Evolutionary conservation across 2,888 invertebrate species (phyloP).

Genomic region (Alitta virens): DNA sequence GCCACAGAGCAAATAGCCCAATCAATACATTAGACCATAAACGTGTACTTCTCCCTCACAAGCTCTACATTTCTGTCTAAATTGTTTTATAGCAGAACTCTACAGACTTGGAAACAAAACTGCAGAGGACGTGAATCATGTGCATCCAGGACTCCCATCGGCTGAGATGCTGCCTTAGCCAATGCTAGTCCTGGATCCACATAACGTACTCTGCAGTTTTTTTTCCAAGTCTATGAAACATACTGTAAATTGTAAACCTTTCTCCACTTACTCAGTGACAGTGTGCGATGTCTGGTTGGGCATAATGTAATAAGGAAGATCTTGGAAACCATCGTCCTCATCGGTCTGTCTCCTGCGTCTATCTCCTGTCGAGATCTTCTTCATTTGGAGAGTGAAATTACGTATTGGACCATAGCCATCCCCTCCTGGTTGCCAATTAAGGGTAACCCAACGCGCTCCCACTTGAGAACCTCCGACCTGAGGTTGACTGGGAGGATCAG

Average conservation of each 20-base stretch:
- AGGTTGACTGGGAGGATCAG: slow-evolving; percentile 83
- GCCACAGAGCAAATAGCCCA: no score
- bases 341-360: no score
- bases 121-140: no score
- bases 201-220: no score
- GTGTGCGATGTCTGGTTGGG: slow-evolving; percentile 84
- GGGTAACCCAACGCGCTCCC: slow-evolving; percentile 89
- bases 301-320: slow-evolving; percentile 81
- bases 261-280: slow-evolving; percentile 67
- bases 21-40: no score
- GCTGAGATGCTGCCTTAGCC: no score
- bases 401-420: slow-evolving; percentile 92
- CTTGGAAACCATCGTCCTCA: slow-evolving; percentile 72
- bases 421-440: slow-evolving; percentile 93
- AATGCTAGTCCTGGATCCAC: no score
- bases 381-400: slow-evolving; percentile 81
- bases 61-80: not conserved
- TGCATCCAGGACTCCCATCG: no score
- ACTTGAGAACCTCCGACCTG: slow-evolving; percentile 84
- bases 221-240: no score
- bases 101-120: no score
- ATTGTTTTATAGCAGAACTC: not conserved
- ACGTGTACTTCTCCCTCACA: no score
- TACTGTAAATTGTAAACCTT: no score
- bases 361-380: not conserved